These are phyloP conservation scores for Halictus quadricinctus DNA, from an alignment of 2,888 invertebrate species.

Conservation along the genomic window DNA sequence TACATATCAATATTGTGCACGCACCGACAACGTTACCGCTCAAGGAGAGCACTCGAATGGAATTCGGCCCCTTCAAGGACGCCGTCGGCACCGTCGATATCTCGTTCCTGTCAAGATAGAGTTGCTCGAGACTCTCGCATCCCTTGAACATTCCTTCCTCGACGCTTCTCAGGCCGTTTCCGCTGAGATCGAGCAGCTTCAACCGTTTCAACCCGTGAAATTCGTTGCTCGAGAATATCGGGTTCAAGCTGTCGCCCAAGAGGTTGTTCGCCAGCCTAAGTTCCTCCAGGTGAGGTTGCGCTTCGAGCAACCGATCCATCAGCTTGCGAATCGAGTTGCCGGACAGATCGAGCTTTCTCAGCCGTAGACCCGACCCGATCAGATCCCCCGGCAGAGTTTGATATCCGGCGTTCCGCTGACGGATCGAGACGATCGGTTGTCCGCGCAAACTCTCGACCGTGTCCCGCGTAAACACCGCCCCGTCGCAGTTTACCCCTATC, in stretches of 20 bases:
- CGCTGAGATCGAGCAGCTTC: conserved; percentile 89
- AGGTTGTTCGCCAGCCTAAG: conserved; percentile 90
- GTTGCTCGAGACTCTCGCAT: conserved; percentile 90
- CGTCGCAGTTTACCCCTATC: conserved; percentile 92
- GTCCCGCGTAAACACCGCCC: conserved; percentile 91
- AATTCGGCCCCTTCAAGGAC: conserved; percentile 91
- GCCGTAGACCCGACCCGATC: conserved; percentile 84
- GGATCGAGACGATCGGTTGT: conserved; percentile 91
- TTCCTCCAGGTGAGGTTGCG: conserved; percentile 87
- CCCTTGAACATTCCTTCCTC: conserved; percentile 95
- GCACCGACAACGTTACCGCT: conserved; percentile 92
- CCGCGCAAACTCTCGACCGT: conserved; percentile 90
- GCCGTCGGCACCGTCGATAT: conserved; percentile 89
- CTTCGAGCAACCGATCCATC: conserved; percentile 89
- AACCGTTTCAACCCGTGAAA: conserved; percentile 90
- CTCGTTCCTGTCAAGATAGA: conserved; percentile 92
- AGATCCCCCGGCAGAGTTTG: conserved; percentile 87
- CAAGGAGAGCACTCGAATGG: conserved; percentile 89
- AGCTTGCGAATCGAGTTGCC: conserved; percentile 91
- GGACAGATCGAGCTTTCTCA: conserved; percentile 91
- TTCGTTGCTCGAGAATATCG: conserved; percentile 94
- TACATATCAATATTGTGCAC: conserved; percentile 59
- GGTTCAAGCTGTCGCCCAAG: conserved; percentile 95
- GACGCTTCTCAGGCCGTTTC: conserved; percentile 91
- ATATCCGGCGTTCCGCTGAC: conserved; percentile 91